Evolutionary conservation across 1,140 invertebrate species (phyloP), one percentile per base, ranked within the genome.

Genomic region (Leptinotarsa defecta): DNA sequence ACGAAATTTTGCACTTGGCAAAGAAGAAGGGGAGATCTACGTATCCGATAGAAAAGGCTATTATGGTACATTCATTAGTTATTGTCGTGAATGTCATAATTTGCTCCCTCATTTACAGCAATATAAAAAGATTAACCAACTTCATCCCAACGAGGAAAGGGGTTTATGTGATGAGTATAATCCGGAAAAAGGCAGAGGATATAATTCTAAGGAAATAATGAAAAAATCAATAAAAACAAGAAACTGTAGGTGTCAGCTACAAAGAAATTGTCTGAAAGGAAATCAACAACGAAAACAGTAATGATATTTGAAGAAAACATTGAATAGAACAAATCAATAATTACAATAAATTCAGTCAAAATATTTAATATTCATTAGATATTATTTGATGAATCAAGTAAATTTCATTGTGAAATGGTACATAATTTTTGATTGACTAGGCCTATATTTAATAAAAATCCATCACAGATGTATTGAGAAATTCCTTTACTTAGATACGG

Each of bases 1-100:
- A 82, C 52, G 80, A 83, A 75, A 74, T 84, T 13, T 78, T 85
- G 57, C 78, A 83, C 64, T 69, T 82, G 48, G 82, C 83, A 13
- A 77, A 81, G 63, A 82, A 80, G 5, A 84, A 81, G 24, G 77
- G 77, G 13, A 74, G 83, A 24, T 78, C 77, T 4, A 79, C 80
- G 4, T 79, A 81, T 74, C 83, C 84, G 5, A 82, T 85, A 48
- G 75, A 81, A 22, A 81, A 80, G 72, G 83, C 79, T 13, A 78
- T 85, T 13, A 48, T 74, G 43, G 76, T 82, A 80, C 17, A 65
- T 19, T 22, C 20, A 24, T 65, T 27, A 65, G n/a, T 13, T 65
- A 15, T 27, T 19, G 13, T 65, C 24, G 1, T 65, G 20, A 19
- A 22, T 15, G 2, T 5, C 15, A 27, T 19, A 65, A 65, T 19